Evolutionary conservation across 2,797 vertebrate species (phyloP).

Genomic region (Coilia nasus): DNA sequence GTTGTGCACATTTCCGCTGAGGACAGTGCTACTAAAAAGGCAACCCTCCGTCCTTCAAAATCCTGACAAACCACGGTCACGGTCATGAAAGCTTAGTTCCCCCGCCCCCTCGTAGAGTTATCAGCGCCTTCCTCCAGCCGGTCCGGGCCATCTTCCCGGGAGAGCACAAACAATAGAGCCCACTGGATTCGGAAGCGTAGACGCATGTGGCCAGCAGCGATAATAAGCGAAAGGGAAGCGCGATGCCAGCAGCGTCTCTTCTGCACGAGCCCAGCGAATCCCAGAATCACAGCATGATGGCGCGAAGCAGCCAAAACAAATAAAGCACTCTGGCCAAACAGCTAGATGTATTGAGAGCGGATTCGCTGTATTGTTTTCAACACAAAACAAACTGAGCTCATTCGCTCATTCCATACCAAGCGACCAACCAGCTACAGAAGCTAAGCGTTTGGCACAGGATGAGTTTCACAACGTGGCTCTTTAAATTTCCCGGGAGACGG

Average conservation of each 20-base stretch:
- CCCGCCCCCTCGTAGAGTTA: slow-evolving; percentile 13
- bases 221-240: slow-evolving; percentile 22
- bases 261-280: slow-evolving; percentile 14
- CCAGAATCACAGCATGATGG: slow-evolving; percentile 5
- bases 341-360: not conserved
- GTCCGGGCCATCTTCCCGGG: slow-evolving; percentile 20
- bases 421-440: not conserved
- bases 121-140: slow-evolving; percentile 22
- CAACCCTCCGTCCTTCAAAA: slow-evolving; percentile 19
- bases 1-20: slow-evolving; percentile 9
- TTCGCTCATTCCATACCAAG: not conserved
- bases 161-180: slow-evolving; percentile 24
- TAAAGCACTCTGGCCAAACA: slow-evolving; percentile 4
- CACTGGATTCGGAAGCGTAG: slow-evolving; percentile 19
- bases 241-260: slow-evolving; percentile 19
- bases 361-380: not conserved
- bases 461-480: slow-evolving; percentile 4
- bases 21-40: not conserved
- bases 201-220: slow-evolving; percentile 22
- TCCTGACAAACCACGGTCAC: slow-evolving; percentile 26
- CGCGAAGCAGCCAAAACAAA: slow-evolving; percentile 24
- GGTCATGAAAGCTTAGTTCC: slow-evolving; percentile 26
- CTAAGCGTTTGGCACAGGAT: not conserved
- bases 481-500: slow-evolving; percentile 22
- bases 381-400: slow-evolving; percentile 16